Conservation (phyloP, 2,797 vertebrate genomes). For the Sebastiscus tertius region DNA sequence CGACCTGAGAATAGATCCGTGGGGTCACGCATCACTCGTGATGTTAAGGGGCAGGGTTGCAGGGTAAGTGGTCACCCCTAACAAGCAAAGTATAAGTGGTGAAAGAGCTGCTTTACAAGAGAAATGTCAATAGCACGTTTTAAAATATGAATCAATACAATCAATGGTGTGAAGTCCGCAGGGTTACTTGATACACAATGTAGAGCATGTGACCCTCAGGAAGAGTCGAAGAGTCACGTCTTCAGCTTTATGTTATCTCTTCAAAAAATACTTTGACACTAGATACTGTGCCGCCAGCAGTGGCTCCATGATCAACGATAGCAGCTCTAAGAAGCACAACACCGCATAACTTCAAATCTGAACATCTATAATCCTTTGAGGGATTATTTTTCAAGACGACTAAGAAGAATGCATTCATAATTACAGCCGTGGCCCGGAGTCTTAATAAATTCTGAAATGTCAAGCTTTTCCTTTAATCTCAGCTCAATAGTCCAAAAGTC, state of each 20-base stretch:
- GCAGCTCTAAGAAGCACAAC: not conserved
- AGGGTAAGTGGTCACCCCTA: constrained; percentile 13
- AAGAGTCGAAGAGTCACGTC: not conserved
- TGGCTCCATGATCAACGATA: not conserved
- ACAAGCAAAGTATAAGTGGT: not conserved
- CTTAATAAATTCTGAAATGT: constrained; percentile 11
- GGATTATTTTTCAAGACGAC: constrained; percentile 3
- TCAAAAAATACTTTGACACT: not conserved
- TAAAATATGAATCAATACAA: constrained; percentile 1
- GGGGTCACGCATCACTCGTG: not conserved
- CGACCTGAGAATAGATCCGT: constrained; percentile 57
- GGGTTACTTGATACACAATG: not conserved
- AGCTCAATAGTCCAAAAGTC: not conserved
- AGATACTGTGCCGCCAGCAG: not conserved
- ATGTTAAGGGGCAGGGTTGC: constrained; percentile 25
- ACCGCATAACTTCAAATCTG: not conserved
- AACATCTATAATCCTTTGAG: constrained; percentile 1
- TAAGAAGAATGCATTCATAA: not conserved
- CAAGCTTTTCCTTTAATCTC: constrained; percentile 3
- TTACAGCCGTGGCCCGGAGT: not conserved
- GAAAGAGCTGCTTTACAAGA: not conserved
- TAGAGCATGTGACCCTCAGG: not conserved
- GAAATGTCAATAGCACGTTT: not conserved
- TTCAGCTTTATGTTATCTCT: not conserved
- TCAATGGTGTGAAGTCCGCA: not conserved